Percentiles rank a stretch among this genome's conserved stretches.
Conservation (phyloP, 2,113 vertebrate genomes). For the Ivindomyrus marchei region DNA sequence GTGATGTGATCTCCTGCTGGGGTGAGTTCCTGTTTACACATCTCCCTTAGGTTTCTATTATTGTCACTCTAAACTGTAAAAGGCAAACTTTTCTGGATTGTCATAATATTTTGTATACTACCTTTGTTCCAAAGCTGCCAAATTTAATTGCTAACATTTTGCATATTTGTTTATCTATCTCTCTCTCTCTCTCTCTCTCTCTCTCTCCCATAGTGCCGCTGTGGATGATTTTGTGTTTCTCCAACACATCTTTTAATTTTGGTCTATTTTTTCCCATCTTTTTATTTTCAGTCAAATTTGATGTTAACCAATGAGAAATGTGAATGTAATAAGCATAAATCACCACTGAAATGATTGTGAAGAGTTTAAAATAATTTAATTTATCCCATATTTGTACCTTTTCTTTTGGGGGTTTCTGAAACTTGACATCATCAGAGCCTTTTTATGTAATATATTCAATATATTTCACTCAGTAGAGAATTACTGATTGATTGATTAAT, state of each 20-base stretch:
- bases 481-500: not conserved
- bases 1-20: not conserved
- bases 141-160: not conserved
- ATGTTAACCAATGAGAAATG: not conserved
- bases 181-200: not conserved
- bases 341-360: not conserved
- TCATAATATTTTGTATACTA: not conserved
- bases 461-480: not conserved
- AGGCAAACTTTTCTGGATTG: not conserved
- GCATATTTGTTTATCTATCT: not conserved
- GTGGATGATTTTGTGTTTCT: not conserved
- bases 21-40: not conserved
- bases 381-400: not conserved
- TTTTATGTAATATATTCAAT: not conserved
- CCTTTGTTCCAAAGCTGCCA: not conserved
- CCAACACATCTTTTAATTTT: not conserved
- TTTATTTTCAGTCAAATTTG: not conserved
- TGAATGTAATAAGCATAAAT: not conserved
- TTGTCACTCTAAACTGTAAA: not conserved
- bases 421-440: not conserved
- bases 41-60: not conserved
- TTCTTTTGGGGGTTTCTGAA: not conserved
- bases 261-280: not conserved
- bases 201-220: not conserved
- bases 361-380: not conserved